Evolutionary conservation across 2,113 vertebrate species (phyloP).

Genomic region (Caranx ignobilis): DNA sequence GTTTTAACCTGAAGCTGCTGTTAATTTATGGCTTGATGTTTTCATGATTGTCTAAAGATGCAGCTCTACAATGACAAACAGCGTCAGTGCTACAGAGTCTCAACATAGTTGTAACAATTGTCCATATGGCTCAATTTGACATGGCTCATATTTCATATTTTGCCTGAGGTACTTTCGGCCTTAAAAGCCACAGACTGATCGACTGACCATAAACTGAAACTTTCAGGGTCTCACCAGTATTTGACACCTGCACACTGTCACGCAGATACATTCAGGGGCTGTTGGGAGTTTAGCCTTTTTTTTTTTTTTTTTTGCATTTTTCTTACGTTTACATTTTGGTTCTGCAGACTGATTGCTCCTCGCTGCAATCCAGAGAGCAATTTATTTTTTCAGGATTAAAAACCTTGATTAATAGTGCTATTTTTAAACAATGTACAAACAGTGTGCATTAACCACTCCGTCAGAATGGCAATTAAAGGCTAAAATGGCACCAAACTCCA

Average conservation of each 20-base stretch:
- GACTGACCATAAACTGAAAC: conserved; percentile 39
- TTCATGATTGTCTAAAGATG: background rate
- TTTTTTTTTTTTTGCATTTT: conserved; percentile 31
- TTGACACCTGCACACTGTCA: conserved; percentile 53
- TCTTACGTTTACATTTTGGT: conserved; percentile 23
- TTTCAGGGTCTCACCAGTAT: conserved; percentile 21
- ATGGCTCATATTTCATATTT: conserved; percentile 35
- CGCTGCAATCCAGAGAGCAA: conserved; percentile 11
- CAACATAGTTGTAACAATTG: background rate
- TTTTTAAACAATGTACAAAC: conserved; percentile 47
- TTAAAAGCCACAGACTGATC: conserved; percentile 42
- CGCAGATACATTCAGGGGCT: conserved; percentile 39
- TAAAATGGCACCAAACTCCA: conserved; percentile 21
- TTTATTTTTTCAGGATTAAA: conserved; percentile 45
- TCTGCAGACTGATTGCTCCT: conserved; percentile 39
- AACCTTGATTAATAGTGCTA: conserved; percentile 52
- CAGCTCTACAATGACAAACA: background rate
- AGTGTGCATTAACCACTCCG: conserved; percentile 1
- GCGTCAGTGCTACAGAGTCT: background rate
- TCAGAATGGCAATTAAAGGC: conserved; percentile 39
- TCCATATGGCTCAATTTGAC: conserved; percentile 24
- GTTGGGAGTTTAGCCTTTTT: conserved; percentile 38
- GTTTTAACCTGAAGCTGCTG: background rate
- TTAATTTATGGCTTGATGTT: no score
- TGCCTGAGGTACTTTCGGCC: conserved; percentile 21